These are phyloP conservation scores for Catocala fraxini DNA, from an alignment of 2,888 invertebrate genomes.

Conservation along the genomic window DNA sequence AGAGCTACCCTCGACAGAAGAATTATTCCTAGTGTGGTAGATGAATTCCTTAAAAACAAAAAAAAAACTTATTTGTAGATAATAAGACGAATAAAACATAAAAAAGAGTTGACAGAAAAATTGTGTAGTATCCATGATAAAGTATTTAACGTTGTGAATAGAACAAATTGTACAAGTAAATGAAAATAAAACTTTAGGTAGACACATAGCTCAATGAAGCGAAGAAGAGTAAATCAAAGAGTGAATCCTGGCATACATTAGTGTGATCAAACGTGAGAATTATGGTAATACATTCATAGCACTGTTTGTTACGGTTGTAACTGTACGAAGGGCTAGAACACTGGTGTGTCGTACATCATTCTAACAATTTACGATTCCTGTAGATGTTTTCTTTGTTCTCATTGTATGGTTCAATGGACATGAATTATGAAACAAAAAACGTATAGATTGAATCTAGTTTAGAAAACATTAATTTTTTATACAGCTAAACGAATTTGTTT, in stretches of 20 bases:
- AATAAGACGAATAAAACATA: too few species aligned
- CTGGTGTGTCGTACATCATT: slow-evolving; percentile 8
- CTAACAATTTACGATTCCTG: slow-evolving; percentile 8
- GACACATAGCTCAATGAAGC: background rate
- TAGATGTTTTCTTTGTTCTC: background rate
- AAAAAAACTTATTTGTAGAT: background rate
- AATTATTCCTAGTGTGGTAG: too few species aligned
- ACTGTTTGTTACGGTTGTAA: slow-evolving; percentile 10
- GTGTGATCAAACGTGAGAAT: slow-evolving; percentile 18
- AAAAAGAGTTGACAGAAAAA: too few species aligned
- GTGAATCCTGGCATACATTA: slow-evolving; percentile 14
- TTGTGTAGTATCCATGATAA: too few species aligned
- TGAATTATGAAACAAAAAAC: too few species aligned
- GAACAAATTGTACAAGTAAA: background rate
- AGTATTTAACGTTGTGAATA: too few species aligned
- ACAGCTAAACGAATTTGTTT: too few species aligned
- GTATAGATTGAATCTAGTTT: too few species aligned
- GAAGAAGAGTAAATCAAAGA: slow-evolving; percentile 5
- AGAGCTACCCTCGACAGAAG: too few species aligned
- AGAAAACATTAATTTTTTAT: too few species aligned
- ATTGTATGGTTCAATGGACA: too few species aligned
- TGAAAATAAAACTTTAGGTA: background rate
- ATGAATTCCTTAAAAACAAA: too few species aligned
- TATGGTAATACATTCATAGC: slow-evolving; percentile 20
- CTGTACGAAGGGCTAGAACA: slow-evolving; percentile 1